Evolutionary conservation across 2,797 vertebrate genomes (phyloP).

Genomic region (Glyptemys insculpta): DNA sequence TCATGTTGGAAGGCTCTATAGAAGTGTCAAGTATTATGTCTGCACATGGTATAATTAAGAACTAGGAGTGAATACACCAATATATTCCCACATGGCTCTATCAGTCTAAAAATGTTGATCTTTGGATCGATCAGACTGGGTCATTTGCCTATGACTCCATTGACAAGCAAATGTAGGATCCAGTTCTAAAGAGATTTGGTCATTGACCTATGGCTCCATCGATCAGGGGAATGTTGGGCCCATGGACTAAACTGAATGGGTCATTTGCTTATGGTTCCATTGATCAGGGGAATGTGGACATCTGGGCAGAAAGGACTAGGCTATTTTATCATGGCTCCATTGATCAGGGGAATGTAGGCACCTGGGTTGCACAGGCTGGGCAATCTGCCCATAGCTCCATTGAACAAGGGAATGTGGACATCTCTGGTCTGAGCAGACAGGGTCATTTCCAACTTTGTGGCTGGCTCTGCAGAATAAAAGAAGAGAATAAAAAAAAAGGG

Average conservation of each 20-base stretch:
- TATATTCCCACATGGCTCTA: background rate
- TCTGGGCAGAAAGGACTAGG: constrained; percentile 21
- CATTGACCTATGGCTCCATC: constrained; percentile 37
- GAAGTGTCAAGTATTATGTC: background rate
- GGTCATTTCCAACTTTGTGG: background rate
- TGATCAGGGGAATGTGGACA: constrained; percentile 65
- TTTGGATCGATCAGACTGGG: background rate
- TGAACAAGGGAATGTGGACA: background rate
- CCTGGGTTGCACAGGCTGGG: constrained; percentile 61
- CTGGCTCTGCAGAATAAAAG: background rate
- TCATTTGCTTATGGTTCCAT: constrained; percentile 66
- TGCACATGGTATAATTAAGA: background rate
- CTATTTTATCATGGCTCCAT: constrained; percentile 68
- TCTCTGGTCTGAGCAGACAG: constrained; percentile 23
- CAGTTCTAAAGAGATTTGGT: constrained; percentile 25
- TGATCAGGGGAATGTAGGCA: constrained; percentile 66
- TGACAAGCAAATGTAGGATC: constrained; percentile 22
- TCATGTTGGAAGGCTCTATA: background rate
- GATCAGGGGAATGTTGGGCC: constrained; percentile 40
- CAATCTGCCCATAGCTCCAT: constrained; percentile 54
- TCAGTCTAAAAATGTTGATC: background rate
- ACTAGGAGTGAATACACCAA: background rate
- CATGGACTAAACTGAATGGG: constrained; percentile 49
- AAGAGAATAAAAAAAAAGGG: background rate
- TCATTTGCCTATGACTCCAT: background rate